Conservation (phyloP, 2,888 invertebrate genomes). For the Melieria picta region DNA sequence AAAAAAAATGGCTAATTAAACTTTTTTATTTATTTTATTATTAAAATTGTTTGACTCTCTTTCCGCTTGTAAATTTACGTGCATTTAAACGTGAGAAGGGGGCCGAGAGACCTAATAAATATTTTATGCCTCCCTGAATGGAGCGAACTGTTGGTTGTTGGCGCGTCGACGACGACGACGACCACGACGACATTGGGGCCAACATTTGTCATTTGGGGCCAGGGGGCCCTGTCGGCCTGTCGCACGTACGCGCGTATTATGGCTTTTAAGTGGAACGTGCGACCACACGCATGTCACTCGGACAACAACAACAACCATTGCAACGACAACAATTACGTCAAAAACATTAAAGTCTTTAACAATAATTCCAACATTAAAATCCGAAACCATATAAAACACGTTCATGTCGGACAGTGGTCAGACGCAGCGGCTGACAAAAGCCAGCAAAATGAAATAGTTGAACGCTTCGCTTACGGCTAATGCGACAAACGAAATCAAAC, state of each 20-base stretch:
- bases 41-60: not conserved
- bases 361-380: too few relatives aligned
- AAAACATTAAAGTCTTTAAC: too few relatives aligned
- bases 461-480: too few relatives aligned
- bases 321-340: too few relatives aligned
- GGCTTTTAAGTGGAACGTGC: constrained; percentile 13
- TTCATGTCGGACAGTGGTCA: too few relatives aligned
- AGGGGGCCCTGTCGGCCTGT: constrained; percentile 3
- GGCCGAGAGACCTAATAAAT: constrained; percentile 12
- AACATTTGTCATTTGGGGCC: constrained; percentile 15
- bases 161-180: not conserved
- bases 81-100: constrained; percentile 18
- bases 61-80: constrained; percentile 17
- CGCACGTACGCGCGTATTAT: constrained; percentile 12
- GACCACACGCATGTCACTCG: not conserved
- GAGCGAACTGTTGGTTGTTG: not conserved
- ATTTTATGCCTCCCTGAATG: constrained; percentile 10
- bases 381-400: too few relatives aligned
- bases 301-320: too few relatives aligned
- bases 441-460: too few relatives aligned
- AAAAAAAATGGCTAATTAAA: constrained; percentile 28
- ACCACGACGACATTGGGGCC: constrained; percentile 5
- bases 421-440: too few relatives aligned
- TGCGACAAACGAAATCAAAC: not conserved
- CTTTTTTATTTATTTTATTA: constrained; percentile 6